Percentiles rank a stretch among this genome's conserved stretches.
These are phyloP conservation scores for Siniperca undulata DNA, from an alignment of 2,797 vertebrate genomes.

Conservation along the genomic window DNA sequence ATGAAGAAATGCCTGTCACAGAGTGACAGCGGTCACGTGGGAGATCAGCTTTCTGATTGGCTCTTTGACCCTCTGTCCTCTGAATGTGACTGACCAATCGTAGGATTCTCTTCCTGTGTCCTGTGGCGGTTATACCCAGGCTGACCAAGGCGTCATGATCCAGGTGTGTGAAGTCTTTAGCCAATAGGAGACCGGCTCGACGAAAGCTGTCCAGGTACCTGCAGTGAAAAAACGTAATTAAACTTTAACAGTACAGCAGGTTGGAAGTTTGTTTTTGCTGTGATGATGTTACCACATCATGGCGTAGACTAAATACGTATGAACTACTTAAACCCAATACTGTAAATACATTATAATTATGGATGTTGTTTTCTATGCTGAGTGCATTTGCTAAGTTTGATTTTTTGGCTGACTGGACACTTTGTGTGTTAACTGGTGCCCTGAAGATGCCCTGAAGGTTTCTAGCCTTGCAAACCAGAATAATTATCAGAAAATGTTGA, in stretches of 20 bases:
- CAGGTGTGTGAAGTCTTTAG: slow-evolving; percentile 86
- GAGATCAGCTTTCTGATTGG: slow-evolving; percentile 55
- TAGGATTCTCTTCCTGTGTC: slow-evolving; percentile 96
- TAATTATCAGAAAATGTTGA: no score
- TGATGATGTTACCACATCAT: background rate
- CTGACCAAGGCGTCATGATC: slow-evolving; percentile 87
- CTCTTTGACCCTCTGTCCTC: slow-evolving; percentile 48
- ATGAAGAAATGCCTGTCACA: slow-evolving; percentile 59
- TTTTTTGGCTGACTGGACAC: no score
- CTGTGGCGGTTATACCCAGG: slow-evolving; percentile 92
- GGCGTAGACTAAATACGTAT: background rate
- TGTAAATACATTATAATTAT: no score
- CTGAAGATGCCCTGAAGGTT: no score
- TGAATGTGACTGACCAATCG: slow-evolving; percentile 84
- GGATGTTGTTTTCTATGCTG: background rate
- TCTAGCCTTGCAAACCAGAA: no score
- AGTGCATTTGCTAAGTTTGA: no score
- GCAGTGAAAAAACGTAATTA: background rate
- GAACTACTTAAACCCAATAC: background rate
- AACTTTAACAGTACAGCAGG: background rate
- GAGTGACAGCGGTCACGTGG: slow-evolving; percentile 78
- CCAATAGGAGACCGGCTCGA: slow-evolving; percentile 87
- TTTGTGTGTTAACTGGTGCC: no score
- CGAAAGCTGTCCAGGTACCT: slow-evolving; percentile 90
- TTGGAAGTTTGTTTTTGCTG: background rate